Base-by-base conservation (phyloP, 2,113 vertebrate genomes). In the Anser cygnoides region DNA sequence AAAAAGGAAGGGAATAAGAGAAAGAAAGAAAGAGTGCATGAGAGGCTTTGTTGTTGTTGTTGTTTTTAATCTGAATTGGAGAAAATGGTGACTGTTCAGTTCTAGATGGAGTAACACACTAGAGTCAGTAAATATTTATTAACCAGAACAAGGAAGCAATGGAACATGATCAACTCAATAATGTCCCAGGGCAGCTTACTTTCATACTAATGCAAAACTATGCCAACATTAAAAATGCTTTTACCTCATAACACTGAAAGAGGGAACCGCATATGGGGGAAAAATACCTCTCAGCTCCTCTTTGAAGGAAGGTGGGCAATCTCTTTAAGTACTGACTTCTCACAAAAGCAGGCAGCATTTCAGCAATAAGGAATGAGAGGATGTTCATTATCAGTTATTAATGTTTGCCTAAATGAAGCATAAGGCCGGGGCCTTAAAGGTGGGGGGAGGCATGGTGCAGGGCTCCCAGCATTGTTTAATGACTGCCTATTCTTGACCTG, bases 391-490 rank as follows among this genome's bases (percentile, higher is more conserved):
- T 55, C 2, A 10, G 63, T 85, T 62, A 71, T 96, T 79, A 96
- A 94, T 93, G 93, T 88, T 92, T 90, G 92, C 76, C 90, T 88
- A 93, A 96, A 82, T 77, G 84, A 72, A 91, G 58, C 67, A 68
- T 62, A 84, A 87, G 93, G 87, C 67, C 70, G 84, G 58, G 84
- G 93, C 87, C 66, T 89, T 87, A 1, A 50, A 49, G n/a, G 91
- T 84, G 81, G 80, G 49, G 49, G 49, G 21, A 13, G 49, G 49
- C 49, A 50, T 13, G 49, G 87, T 82, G 84, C 89, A 84, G 89
- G 67, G 92, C 89, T 93, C 80, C 73, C 33, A 9, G 77, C 74
- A 43, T 37, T 67, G 58, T 58, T 85, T 85, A 84, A 91, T 92
- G 79, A 68, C 74, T 57, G 58, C 81, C 49, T 55, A 70, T 49